Base-by-base conservation (phyloP, 2,888 invertebrate genomes). In the Ecliptopera silaceata region DNA sequence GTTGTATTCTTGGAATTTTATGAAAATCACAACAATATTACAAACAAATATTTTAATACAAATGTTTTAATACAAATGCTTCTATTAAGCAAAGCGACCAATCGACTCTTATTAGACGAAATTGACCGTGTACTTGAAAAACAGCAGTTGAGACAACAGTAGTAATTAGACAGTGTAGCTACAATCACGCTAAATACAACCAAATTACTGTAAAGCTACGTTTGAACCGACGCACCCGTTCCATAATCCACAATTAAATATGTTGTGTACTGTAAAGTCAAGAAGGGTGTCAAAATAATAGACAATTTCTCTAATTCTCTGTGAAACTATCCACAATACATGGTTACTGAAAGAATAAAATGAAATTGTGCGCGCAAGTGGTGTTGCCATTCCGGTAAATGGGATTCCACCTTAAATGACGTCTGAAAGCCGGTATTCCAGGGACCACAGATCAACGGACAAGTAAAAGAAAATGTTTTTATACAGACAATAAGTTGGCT, bases 351-450 rank as follows among this genome's bases (percentile, higher is more conserved):
- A 67, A 67, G 61, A 69, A 75, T 80, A 79, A 83, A 84, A 83
- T 78, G 76, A 79, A 80, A 81, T 76, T 74, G 79, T 77, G 73
- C 73, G 73, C 75, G 72, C 74, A 77, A 80, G 79, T 74, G 72
- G 70, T 68, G 39, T 20, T 62, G 64, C 73, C 70, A 73, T 83
- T 81, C 68, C 61, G 61, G 70, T 82, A 15, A 85, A 85, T 82
- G 75, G 77, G 74, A 80, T 83, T 76, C 74, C 73, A 68, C 67
- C 70, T 71, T 74, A 76, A 80, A 79, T 79, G 75, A 73, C 73
- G 71, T 69, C 74, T 66, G 63, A 64, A 66, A 67, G 71, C 70
- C 59, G 75, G 69, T 74, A 79, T 74, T 80, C 69, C 64, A 63
- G 56, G 46, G 63, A 58, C 65, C 62, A 44, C 65, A 62, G 61